phyloP scores from a whole-genome alignment of 2,888 invertebrate species.

The Dryococelus australis region DNA sequence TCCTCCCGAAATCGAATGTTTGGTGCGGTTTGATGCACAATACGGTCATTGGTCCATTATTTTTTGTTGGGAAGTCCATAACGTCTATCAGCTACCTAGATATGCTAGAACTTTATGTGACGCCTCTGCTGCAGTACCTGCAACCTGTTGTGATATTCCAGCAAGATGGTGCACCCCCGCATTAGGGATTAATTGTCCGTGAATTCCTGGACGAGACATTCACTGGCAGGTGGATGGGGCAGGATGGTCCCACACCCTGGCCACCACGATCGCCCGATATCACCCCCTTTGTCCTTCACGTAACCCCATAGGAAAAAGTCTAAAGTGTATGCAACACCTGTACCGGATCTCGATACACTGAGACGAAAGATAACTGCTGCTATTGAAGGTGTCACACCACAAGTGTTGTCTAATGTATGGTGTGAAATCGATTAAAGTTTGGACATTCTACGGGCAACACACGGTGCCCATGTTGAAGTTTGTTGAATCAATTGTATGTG shows the following conservation, averaged over 20 bases:
- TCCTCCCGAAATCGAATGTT: neutral
- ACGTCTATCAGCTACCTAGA: neutral
- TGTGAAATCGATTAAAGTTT: too few relatives aligned
- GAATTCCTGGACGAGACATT: neutral
- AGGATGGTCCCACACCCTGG: neutral
- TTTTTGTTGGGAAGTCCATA: neutral
- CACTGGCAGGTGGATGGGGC: neutral
- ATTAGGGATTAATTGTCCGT: neutral
- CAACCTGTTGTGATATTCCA: neutral
- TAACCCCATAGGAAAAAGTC: neutral
- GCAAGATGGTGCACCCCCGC: neutral
- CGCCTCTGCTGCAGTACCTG: neutral
- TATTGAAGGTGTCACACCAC: too few relatives aligned
- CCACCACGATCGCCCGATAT: conserved; percentile 10
- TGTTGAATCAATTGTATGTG: too few relatives aligned
- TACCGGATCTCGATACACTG: neutral
- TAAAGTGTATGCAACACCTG: neutral
- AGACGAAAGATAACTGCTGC: neutral
- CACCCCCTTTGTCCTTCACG: neutral
- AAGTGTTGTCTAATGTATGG: neutral
- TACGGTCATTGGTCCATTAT: too few relatives aligned
- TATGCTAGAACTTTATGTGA: neutral
- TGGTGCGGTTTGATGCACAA: neutral
- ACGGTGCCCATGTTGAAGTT: too few relatives aligned
- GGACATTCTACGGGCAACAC: too few relatives aligned